Conservation (phyloP, 2,888 invertebrate genomes). For the Nomada fucata region DNA sequence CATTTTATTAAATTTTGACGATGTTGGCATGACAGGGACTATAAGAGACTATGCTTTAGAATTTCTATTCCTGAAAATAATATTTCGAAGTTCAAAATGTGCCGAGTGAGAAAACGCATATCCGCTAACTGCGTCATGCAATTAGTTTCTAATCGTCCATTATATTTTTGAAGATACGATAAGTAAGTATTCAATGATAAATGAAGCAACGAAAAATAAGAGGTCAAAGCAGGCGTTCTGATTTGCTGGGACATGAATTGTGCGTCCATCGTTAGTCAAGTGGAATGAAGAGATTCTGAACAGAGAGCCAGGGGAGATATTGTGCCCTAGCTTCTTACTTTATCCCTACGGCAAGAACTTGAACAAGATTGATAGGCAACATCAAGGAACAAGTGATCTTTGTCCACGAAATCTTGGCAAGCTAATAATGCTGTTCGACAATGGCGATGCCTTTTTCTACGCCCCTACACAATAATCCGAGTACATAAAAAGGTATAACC, state of each 20-base stretch:
- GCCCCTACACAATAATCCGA: background rate
- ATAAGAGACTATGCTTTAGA: too few relatives aligned
- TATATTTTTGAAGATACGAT: too few relatives aligned
- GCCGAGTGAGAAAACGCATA: too few relatives aligned
- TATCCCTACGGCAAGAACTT: slow-evolving; percentile 11
- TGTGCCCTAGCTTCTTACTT: background rate
- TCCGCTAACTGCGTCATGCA: too few relatives aligned
- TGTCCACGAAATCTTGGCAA: slow-evolving; percentile 8
- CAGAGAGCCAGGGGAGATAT: slow-evolving; percentile 31
- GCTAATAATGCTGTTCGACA: slow-evolving; percentile 12
- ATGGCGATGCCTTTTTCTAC: background rate
- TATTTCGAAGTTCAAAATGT: too few relatives aligned
- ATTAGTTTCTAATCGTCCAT: too few relatives aligned
- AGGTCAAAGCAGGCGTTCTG: background rate
- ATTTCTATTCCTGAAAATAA: too few relatives aligned
- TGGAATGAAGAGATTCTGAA: slow-evolving; percentile 28
- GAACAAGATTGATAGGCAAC: slow-evolving; percentile 23
- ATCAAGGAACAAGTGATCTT: slow-evolving; percentile 18
- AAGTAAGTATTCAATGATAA: background rate
- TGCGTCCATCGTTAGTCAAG: slow-evolving; percentile 12
- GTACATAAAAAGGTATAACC: too few relatives aligned
- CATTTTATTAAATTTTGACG: too few relatives aligned
- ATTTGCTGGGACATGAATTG: slow-evolving; percentile 26
- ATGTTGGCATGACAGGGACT: too few relatives aligned
- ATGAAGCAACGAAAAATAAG: slow-evolving; percentile 6